Evolutionary conservation across 2,113 vertebrate species (phyloP).

Genomic region (Epinephelus moara): DNA sequence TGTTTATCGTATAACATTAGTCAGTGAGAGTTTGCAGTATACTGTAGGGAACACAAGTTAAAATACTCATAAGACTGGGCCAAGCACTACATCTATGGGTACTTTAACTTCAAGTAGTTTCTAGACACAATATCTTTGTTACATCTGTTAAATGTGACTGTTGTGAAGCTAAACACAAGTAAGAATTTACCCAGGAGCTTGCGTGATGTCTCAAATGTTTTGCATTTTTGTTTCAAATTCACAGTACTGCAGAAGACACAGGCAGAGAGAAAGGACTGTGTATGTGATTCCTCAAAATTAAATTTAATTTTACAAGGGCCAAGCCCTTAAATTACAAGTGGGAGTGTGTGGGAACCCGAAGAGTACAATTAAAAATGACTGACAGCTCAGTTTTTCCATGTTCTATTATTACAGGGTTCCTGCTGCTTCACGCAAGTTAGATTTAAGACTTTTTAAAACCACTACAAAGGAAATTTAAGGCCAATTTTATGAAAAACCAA

Average conservation of each 20-base stretch:
- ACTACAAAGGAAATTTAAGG: no score
- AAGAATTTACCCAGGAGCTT: not conserved
- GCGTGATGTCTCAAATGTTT: not conserved
- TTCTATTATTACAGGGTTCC: not conserved
- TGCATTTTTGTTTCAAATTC: not conserved
- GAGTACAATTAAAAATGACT: not conserved
- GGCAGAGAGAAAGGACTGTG: not conserved
- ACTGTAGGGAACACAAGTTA: not conserved
- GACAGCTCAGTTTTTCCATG: not conserved
- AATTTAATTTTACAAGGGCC: not conserved
- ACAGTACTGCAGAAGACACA: not conserved
- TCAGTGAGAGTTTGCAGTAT: slow-evolving; percentile 2
- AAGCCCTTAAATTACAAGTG: not conserved
- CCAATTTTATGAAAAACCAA: no score
- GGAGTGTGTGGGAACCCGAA: not conserved
- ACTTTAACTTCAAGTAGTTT: not conserved
- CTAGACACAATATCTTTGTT: not conserved
- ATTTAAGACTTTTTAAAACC: no score
- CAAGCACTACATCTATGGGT: not conserved
- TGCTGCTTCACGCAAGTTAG: no score
- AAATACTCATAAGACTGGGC: not conserved
- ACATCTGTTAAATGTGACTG: not conserved
- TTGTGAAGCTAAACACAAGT: no score
- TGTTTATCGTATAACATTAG: slow-evolving; percentile 13
- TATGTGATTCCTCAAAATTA: not conserved